Percentiles rank a stretch among this genome's conserved stretches.
These are phyloP conservation scores for Scartelaos histophorus DNA, from an alignment of 2,113 vertebrate genomes.

Conservation along the genomic window DNA sequence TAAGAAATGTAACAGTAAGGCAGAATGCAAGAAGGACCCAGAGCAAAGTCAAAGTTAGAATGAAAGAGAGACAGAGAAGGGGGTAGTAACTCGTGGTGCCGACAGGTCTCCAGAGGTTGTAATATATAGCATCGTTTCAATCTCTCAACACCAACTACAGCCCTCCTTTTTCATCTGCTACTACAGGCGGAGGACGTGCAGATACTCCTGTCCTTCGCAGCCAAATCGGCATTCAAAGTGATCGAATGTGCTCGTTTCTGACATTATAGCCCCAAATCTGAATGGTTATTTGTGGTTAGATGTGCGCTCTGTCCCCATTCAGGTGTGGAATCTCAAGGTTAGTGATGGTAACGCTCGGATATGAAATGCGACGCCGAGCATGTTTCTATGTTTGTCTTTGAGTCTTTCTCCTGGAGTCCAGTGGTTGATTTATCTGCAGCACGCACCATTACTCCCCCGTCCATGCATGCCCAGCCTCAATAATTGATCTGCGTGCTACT, in stretches of 20 bases:
- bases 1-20: conserved; percentile 55
- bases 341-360: conserved; percentile 61
- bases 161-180: conserved; percentile 67
- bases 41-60: conserved; percentile 63
- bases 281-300: conserved; percentile 66
- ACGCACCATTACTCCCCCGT: conserved; percentile 79
- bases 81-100: conserved; percentile 46
- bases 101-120: conserved; percentile 72
- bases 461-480: conserved; percentile 76
- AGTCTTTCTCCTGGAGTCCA: conserved; percentile 63
- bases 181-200: conserved; percentile 58
- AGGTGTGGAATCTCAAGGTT: conserved; percentile 71
- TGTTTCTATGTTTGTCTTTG: conserved; percentile 67
- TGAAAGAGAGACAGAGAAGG: conserved; percentile 26
- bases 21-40: conserved; percentile 46
- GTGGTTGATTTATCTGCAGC: conserved; percentile 76
- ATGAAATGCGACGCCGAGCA: conserved; percentile 64
- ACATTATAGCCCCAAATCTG: conserved; percentile 63
- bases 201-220: conserved; percentile 73
- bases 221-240: conserved; percentile 66
- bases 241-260: conserved; percentile 72
- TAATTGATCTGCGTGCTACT: conserved; percentile 81
- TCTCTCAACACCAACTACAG: conserved; percentile 76
- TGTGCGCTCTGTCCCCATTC: conserved; percentile 50
- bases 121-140: conserved; percentile 75